These are phyloP conservation scores for Chionodraco myersi DNA, from an alignment of 2,113 vertebrate species.

Conservation along the genomic window DNA sequence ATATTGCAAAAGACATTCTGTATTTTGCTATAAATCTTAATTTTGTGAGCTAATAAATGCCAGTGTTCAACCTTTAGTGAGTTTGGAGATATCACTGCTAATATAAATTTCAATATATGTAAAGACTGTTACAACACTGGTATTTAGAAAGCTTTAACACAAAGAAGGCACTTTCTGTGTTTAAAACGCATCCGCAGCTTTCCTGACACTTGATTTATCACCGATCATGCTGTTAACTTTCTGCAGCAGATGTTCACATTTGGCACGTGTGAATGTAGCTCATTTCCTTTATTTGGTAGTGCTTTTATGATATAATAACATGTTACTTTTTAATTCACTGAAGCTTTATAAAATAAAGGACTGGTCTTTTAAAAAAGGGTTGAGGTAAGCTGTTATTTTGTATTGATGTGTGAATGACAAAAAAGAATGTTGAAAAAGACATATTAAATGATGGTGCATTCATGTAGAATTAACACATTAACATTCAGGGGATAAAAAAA, in stretches of 20 bases:
- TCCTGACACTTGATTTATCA: constrained; percentile 45
- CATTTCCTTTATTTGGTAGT: neutral
- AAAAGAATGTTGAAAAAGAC: neutral
- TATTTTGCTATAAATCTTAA: neutral
- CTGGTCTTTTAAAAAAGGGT: neutral
- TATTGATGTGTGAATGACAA: neutral
- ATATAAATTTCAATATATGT: neutral
- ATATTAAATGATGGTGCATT: neutral
- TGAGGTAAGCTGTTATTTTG: neutral
- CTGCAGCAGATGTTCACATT: constrained; percentile 38
- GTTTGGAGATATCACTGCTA: neutral
- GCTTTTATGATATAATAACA: constrained; percentile 10
- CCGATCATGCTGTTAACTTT: constrained; percentile 22
- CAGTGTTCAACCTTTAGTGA: neutral
- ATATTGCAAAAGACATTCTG: neutral
- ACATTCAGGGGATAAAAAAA: neutral
- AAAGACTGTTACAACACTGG: neutral
- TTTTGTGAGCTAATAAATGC: neutral
- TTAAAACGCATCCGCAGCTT: constrained; percentile 29
- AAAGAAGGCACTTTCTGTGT: neutral
- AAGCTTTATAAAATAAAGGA: neutral
- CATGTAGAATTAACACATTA: neutral
- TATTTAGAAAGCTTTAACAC: neutral
- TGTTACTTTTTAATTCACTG: neutral
- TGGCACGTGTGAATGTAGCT: neutral